Conservation (phyloP, 2,113 vertebrate genomes). For the Percina caprodes region DNA sequence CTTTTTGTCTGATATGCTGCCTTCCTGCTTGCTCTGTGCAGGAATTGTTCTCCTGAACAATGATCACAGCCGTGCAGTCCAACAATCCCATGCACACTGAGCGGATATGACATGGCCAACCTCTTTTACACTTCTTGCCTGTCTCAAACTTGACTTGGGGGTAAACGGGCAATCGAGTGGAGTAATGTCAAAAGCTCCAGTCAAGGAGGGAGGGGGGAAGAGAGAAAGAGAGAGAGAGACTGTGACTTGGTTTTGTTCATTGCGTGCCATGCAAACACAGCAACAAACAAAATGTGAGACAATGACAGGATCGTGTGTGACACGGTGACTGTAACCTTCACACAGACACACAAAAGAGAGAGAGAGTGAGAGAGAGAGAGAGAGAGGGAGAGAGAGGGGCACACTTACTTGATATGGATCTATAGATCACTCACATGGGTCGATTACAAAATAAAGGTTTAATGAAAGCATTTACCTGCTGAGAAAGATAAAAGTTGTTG, state of each 20-base stretch:
- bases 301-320: constrained; percentile 51
- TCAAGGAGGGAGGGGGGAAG: constrained; percentile 36
- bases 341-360: background rate
- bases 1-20: constrained; percentile 22
- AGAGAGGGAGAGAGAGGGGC: background rate
- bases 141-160: constrained; percentile 76
- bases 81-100: constrained; percentile 62
- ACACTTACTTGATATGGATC: constrained; percentile 33
- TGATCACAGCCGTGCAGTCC: constrained; percentile 52
- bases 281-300: constrained; percentile 61
- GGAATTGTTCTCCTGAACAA: constrained; percentile 66
- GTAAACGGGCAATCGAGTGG: constrained; percentile 76
- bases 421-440: constrained; percentile 54
- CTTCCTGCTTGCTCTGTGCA: constrained; percentile 50
- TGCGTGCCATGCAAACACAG: constrained; percentile 51
- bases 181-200: constrained; percentile 78
- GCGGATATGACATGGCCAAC: constrained; percentile 69
- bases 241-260: constrained; percentile 31
- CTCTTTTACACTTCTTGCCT: constrained; percentile 72
- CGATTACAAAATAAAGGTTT: constrained; percentile 55
- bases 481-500: constrained; percentile 4
- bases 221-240: background rate
- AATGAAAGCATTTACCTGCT: constrained; percentile 44
- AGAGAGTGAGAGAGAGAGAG: background rate
- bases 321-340: constrained; percentile 48